Evolutionary conservation across 2,113 vertebrate genomes (phyloP).

Genomic region (Dendrocopos noguchii): DNA sequence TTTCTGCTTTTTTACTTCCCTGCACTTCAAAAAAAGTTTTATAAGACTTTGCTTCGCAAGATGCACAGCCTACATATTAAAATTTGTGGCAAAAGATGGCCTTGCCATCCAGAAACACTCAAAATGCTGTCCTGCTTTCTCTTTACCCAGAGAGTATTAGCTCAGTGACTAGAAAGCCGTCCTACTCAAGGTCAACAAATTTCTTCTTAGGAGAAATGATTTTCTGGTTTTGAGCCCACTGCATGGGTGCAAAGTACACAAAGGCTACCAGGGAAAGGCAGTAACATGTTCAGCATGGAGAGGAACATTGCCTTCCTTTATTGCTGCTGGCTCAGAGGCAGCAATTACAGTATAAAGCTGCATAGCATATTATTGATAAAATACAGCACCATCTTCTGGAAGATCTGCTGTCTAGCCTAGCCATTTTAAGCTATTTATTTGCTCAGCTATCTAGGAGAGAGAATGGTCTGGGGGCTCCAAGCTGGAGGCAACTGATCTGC

Average conservation of each 20-base stretch:
- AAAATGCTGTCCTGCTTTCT: neutral
- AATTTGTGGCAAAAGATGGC: neutral
- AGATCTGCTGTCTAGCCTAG: neutral
- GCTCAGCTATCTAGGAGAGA: neutral
- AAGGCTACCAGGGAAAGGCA: neutral
- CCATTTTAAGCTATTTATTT: neutral
- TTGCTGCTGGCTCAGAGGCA: neutral
- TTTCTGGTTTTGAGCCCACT: neutral
- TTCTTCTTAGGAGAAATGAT: neutral
- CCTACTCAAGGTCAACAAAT: neutral
- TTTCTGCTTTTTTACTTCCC: neutral
- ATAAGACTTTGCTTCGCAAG: neutral
- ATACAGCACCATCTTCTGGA: neutral
- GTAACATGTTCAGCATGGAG: rapidly evolving
- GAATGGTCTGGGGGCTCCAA: neutral
- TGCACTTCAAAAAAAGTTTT: neutral
- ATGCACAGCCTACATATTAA: neutral
- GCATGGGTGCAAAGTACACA: rapidly evolving
- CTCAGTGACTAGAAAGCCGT: neutral
- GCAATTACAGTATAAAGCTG: neutral
- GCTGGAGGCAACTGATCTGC: neutral
- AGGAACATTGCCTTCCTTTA: neutral
- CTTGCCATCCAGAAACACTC: neutral
- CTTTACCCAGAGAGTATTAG: neutral
- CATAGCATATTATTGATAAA: neutral